Evolutionary conservation across 2,113 vertebrate genomes (phyloP), one percentile per base, ranked within the genome.

Genomic region (Phoenicopterus ruber): DNA sequence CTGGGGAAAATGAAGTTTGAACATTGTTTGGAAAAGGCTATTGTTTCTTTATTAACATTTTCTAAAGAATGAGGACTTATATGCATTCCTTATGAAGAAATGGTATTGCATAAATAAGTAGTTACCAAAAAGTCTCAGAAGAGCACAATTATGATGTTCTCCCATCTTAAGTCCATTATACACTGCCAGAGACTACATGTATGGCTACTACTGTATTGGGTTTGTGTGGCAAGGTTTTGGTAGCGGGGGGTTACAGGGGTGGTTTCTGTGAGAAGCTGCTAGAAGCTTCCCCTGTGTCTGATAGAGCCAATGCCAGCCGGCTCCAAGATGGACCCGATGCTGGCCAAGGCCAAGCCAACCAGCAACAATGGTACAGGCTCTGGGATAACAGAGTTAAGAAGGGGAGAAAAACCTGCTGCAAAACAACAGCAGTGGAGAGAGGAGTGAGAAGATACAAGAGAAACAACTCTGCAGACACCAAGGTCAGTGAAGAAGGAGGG

Each of bases 281-380:
- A n/a, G 17, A 69, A 69, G 17, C 63, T 66, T 66, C 29, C 19
- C 38, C 28, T 31, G 10, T 42, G 40, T 65, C 62, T 0, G 6
- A 65, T 14, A n/a, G 8, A 42, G 38, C 38, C 62, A 31, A 29
- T 31, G 42, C 40, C 40, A 66, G 29, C 38, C 1, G 1, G 40
- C 29, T 44, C 13, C 14, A 66, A 66, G 42, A 16, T 0, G 5
- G 63, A 32, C 40, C 40, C 3, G 2, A 13, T 0, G 1, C 42
- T 66, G 42, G 42, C 42, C 42, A 46, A 46, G 29, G 42, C 20
- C 7, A 11, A 69, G 46, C 44, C 32, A 6, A 18, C 19, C 46
- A 49, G 66, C 6, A 1, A 36, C 1, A 1, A 17, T 50, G 24
- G 67, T 70, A 70, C 9, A 1, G 3, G 46, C 46, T 49, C 67